Evolutionary conservation across 2,113 vertebrate genomes (phyloP).

Genomic region (Oriolus oriolus): DNA sequence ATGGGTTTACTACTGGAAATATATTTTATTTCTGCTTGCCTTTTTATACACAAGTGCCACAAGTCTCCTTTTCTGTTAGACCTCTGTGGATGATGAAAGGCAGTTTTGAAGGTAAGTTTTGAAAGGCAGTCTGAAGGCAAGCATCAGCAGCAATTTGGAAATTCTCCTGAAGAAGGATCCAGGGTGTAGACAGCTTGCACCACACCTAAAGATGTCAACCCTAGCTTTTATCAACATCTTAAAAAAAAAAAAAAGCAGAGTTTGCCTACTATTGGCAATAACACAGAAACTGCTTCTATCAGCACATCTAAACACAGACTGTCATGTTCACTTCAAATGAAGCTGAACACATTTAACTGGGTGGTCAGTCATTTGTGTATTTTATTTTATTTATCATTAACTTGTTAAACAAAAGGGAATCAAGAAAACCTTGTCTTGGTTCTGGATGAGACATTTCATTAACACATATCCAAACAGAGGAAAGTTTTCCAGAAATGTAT

Average conservation of each 20-base stretch:
- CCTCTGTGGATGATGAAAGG: not conserved
- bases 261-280: not conserved
- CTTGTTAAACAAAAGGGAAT: constrained; percentile 32
- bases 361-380: constrained; percentile 37
- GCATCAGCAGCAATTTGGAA: not conserved
- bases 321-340: constrained; percentile 38
- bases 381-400: constrained; percentile 51
- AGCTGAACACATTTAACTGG: constrained; percentile 50
- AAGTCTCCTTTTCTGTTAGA: not conserved
- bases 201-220: not conserved
- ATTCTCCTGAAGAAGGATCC: not conserved
- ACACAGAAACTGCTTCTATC: constrained; percentile 43
- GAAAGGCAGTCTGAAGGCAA: not conserved
- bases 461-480: not conserved
- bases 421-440: not conserved
- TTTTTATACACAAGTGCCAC: not conserved
- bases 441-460: not conserved
- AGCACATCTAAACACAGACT: constrained; percentile 35
- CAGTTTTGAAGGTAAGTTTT: not conserved
- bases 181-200: not conserved
- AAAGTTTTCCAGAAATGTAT: not conserved
- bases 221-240: not conserved
- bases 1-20: not conserved
- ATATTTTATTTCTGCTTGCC: not conserved
- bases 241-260: not conserved